A percentile compares a stretch with the other conserved stretches of the same genome.
Evolutionary conservation across 2,888 invertebrate species (phyloP).

Genomic region (Syritta pipiens): DNA sequence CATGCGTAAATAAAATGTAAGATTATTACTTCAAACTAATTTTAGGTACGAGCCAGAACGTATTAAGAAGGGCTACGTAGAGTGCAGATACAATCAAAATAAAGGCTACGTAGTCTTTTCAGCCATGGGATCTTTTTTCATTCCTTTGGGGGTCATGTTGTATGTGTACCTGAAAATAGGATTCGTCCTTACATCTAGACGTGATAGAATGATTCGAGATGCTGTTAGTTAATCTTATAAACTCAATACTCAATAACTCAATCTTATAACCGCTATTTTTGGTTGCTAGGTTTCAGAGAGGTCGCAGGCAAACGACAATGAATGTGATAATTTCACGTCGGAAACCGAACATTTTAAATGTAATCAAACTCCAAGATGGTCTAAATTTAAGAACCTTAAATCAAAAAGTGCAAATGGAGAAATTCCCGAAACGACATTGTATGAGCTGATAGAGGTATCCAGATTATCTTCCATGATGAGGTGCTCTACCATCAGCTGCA

Average conservation of each 20-base stretch:
- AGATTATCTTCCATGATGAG: constrained; percentile 75
- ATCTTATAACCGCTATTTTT: too few relatives aligned
- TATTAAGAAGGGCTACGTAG: constrained; percentile 81
- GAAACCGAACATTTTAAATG: constrained; percentile 77
- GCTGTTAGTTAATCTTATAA: constrained; percentile 78
- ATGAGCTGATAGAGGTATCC: constrained; percentile 77
- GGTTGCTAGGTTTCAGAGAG: constrained; percentile 75
- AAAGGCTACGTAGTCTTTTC: constrained; percentile 96
- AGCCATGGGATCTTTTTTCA: constrained; percentile 97
- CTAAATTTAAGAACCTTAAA: constrained; percentile 69
- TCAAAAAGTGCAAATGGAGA: constrained; percentile 48
- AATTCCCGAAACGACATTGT: constrained; percentile 76
- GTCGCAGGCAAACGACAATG: constrained; percentile 75
- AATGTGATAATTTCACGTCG: constrained; percentile 76
- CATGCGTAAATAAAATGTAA: neutral
- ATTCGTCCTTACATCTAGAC: constrained; percentile 89
- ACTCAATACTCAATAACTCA: too few relatives aligned
- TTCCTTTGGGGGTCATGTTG: constrained; percentile 96
- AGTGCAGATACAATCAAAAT: constrained; percentile 94
- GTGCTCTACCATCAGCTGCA: constrained; percentile 75
- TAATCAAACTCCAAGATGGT: constrained; percentile 70
- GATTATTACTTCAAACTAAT: neutral
- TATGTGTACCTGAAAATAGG: constrained; percentile 96
- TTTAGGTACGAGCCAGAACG: constrained; percentile 86
- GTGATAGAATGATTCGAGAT: constrained; percentile 85